These are phyloP conservation scores for Peromyscus attwateri DNA, from an alignment of 2,797 vertebrate species.

Conservation along the genomic window DNA sequence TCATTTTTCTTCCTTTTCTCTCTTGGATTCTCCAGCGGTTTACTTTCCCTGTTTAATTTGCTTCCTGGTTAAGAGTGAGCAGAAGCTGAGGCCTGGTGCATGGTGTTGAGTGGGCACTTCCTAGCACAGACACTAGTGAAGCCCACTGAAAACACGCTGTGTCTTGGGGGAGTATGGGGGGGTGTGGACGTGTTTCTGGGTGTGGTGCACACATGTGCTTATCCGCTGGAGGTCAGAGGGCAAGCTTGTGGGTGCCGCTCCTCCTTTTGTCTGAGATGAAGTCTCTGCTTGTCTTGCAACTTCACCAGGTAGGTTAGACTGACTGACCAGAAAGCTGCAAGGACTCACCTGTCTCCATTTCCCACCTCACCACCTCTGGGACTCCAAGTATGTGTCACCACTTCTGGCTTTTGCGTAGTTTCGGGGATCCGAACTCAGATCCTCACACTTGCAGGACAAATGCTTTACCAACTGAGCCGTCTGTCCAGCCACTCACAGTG, in stretches of 20 bases:
- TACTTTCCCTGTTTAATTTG: not conserved
- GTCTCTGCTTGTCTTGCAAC: not conserved
- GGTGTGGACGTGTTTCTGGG: too few species aligned
- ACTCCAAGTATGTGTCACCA: not conserved
- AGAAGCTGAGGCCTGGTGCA: not conserved
- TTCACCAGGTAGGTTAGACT: not conserved
- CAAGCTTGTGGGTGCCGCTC: too few species aligned
- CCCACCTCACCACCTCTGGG: not conserved
- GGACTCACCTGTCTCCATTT: not conserved
- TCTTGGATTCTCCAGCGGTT: not conserved
- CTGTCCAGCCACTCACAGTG: not conserved
- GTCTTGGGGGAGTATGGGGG: not conserved
- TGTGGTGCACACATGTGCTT: not conserved
- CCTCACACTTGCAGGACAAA: not conserved
- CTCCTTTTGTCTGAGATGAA: not conserved
- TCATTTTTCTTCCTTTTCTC: not conserved
- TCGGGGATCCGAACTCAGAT: not conserved
- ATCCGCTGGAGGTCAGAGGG: not conserved
- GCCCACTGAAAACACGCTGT: not conserved
- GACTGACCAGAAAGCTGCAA: not conserved
- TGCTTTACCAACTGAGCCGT: not conserved
- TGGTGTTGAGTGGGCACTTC: not conserved
- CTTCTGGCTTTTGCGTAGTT: not conserved
- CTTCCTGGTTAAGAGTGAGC: not conserved
- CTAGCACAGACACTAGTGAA: not conserved